These are phyloP conservation scores for Pocota personata DNA, from an alignment of 2,888 invertebrate genomes.

Conservation along the genomic window DNA sequence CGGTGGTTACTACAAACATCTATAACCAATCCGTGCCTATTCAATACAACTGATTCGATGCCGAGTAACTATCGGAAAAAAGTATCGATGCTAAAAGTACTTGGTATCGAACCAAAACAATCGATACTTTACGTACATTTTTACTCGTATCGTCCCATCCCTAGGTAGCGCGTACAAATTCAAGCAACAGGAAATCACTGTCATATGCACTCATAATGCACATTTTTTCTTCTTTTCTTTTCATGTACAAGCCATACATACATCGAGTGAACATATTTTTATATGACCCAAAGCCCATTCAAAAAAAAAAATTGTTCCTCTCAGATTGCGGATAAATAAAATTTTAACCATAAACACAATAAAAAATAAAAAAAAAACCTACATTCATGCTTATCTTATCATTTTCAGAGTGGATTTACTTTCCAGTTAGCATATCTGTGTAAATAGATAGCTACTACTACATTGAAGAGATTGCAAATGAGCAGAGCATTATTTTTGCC, in stretches of 20 bases:
- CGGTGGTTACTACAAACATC: too few relatives aligned
- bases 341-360: slow-evolving; percentile 29
- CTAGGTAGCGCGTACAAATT: too few relatives aligned
- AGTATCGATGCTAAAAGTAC: too few relatives aligned
- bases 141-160: too few relatives aligned
- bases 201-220: slow-evolving; percentile 20
- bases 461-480: background rate
- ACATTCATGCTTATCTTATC: slow-evolving; percentile 65
- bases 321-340: slow-evolving; percentile 56
- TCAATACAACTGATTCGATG: too few relatives aligned
- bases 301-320: background rate
- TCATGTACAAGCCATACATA: background rate
- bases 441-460: background rate
- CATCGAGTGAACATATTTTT: background rate
- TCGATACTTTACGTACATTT: too few relatives aligned
- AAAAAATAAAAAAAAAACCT: background rate
- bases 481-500: slow-evolving; percentile 12
- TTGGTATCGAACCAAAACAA: too few relatives aligned
- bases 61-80: too few relatives aligned
- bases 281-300: background rate
- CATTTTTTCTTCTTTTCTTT: background rate
- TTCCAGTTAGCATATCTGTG: slow-evolving; percentile 14
- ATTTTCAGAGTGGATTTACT: slow-evolving; percentile 30
- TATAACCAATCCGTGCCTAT: too few relatives aligned
- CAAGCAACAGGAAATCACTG: slow-evolving; percentile 53